Base-by-base conservation (phyloP, 2,797 vertebrate genomes). In the Muscicapa striata region DNA sequence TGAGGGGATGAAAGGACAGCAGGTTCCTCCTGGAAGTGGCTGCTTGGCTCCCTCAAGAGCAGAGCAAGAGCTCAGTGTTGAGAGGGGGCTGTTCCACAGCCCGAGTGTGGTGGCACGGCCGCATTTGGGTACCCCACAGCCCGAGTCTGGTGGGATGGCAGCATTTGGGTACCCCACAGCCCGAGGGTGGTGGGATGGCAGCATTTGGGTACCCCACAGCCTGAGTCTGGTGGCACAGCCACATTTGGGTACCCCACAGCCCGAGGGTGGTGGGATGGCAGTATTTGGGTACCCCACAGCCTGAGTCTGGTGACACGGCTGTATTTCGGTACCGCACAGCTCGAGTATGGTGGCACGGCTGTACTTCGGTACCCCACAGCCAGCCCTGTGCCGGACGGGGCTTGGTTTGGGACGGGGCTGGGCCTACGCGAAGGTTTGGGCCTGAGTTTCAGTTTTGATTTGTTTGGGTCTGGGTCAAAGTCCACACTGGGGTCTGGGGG, bases 81-180 rank as follows among this genome's bases (percentile, higher is more conserved):
- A 18, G n/a, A 32, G 9, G 15, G 49, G 32, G 54, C 48, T 11
- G 58, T 38, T 32, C 13, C 20, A 1, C 41, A 12, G 8, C 5
- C 5, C 13, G 61, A 54, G 12, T 0, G 0, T 3, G 27, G 10
- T 2, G 19, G 0, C 4, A 32, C 1, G 7, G 30, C 18, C 15
- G 21, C 0, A 0, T 2, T 5, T 3, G 54, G 34, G n/a, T 8
- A 26, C 32, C 17, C 11, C 29, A 7, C 21, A 17, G 48, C 41
- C 41, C 8, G 4, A 14, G 40, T 34, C 6, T 0, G 43, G 43
- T 19, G 18, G 18, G 4, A 45, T 5, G 9, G 43, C 43, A 10
- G 20, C 11, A 5, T 45, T 21, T 45, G 43, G 43, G 5, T 45
- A 19, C 20, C 20, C 43, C 43, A 45, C 19, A 45, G 43, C 43